Evolutionary conservation across 2,888 invertebrate genomes (phyloP).

Genomic region (Rhamphomyia laevipes): DNA sequence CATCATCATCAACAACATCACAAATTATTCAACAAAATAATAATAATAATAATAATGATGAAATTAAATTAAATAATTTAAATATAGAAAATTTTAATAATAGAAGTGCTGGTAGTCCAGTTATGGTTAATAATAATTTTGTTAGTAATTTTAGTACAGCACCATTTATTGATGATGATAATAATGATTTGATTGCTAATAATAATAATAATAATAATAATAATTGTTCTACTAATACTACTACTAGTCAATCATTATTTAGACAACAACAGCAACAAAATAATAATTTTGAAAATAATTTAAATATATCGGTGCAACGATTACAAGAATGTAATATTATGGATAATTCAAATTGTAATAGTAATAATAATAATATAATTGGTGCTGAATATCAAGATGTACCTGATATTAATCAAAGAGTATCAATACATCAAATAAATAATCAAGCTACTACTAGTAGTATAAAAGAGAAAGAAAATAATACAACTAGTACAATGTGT

Average conservation of each 20-base stretch:
- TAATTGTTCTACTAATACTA: background rate
- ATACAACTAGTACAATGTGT: constrained; percentile 7
- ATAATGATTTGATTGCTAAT: constrained; percentile 3
- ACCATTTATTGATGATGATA: constrained; percentile 9
- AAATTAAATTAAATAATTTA: constrained; percentile 15
- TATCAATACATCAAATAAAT: background rate
- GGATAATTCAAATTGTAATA: constrained; percentile 4
- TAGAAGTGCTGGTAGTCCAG: background rate
- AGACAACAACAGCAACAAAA: no score
- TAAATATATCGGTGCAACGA: constrained; percentile 11
- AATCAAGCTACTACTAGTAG: constrained; percentile 12
- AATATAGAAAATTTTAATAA: constrained; percentile 8
- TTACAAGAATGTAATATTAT: constrained; percentile 9
- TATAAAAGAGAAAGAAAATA: constrained; percentile 9
- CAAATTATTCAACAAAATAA: constrained; percentile 5
- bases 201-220: constrained; percentile 4
- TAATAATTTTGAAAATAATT: constrained; percentile 8
- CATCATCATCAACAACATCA: background rate
- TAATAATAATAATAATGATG: no score
- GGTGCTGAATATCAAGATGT: background rate
- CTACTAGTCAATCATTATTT: background rate
- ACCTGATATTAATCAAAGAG: background rate
- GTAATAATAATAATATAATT: constrained; percentile 7
- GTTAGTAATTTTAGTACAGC: constrained; percentile 13
- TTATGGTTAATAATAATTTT: constrained; percentile 14